phyloP scores from a whole-genome alignment of 2,797 vertebrate species.

The Distichodus sexfasciatus region DNA sequence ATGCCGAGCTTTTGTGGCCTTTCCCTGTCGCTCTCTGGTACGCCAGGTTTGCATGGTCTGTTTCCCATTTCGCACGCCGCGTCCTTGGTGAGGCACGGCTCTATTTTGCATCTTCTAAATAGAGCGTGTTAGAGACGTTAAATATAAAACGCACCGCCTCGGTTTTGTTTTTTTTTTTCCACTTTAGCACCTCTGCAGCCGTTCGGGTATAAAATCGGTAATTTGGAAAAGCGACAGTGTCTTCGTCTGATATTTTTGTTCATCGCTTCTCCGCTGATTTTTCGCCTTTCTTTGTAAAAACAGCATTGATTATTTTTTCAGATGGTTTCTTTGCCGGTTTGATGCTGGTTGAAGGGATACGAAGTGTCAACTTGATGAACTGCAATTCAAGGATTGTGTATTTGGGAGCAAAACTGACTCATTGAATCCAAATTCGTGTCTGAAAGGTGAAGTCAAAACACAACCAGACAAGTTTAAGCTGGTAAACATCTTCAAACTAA shows the following conservation, averaged over 20 bases:
- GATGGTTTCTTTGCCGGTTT: too few species aligned
- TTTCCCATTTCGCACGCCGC: neutral
- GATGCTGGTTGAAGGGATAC: too few species aligned
- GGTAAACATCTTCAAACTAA: too few species aligned
- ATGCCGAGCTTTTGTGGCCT: neutral
- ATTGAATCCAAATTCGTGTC: too few species aligned
- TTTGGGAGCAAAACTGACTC: too few species aligned
- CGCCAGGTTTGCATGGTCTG: neutral
- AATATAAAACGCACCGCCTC: conserved; percentile 26
- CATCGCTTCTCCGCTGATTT: neutral
- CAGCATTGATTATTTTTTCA: too few species aligned
- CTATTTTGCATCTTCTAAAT: conserved; percentile 14
- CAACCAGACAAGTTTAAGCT: too few species aligned
- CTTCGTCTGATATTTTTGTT: neutral
- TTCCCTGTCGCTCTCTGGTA: neutral
- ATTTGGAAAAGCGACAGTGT: neutral
- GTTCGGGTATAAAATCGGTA: neutral
- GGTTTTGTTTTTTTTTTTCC: too few species aligned
- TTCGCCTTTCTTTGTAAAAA: too few species aligned
- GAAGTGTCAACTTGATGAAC: too few species aligned
- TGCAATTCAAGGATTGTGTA: too few species aligned
- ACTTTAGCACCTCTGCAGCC: neutral
- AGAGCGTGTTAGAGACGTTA: conserved; percentile 29
- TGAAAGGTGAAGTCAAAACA: too few species aligned
- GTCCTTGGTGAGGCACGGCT: neutral